phyloP scores from a whole-genome alignment of 2,113 vertebrate species.

The Melanostigma gelatinosum region DNA sequence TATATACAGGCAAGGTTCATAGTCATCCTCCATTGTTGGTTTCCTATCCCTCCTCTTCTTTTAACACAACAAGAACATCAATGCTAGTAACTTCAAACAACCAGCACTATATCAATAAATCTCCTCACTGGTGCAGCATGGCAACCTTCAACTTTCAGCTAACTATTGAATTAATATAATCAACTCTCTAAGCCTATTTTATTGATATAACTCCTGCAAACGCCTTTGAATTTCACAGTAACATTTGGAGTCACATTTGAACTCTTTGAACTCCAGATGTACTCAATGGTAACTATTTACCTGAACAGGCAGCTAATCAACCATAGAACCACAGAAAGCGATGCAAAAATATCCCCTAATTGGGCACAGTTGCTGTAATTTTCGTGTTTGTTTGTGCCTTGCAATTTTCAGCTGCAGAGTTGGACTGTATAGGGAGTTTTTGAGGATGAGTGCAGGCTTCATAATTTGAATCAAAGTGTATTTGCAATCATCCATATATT shows the following conservation, averaged over 20 bases:
- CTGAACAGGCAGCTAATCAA: slow-evolving; percentile 63
- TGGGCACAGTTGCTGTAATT: slow-evolving; percentile 70
- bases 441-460: slow-evolving; percentile 56
- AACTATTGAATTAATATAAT: slow-evolving; percentile 4
- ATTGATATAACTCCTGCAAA: neutral
- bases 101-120: neutral
- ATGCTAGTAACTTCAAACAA: neutral
- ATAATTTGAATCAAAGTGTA: slow-evolving; percentile 66
- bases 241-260: slow-evolving; percentile 4
- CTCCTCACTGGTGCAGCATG: neutral
- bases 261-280: slow-evolving; percentile 33
- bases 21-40: neutral
- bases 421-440: slow-evolving; percentile 59
- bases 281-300: slow-evolving; percentile 18
- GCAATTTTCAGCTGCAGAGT: slow-evolving; percentile 70
- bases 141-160: slow-evolving; percentile 1
- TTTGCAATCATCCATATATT: slow-evolving; percentile 68
- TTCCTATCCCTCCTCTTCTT: neutral
- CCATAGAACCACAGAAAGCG: slow-evolving; percentile 41
- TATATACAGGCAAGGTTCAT: neutral
- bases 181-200: neutral
- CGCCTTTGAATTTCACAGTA: neutral
- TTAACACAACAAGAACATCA: slow-evolving; percentile 5
- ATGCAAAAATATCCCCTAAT: slow-evolving; percentile 68
- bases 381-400: slow-evolving; percentile 70